A percentile compares a stretch with the other conserved stretches of the same genome.
Conservation (phyloP, 2,888 invertebrate genomes). For the Sinodicranocentrus sp. region DNA sequence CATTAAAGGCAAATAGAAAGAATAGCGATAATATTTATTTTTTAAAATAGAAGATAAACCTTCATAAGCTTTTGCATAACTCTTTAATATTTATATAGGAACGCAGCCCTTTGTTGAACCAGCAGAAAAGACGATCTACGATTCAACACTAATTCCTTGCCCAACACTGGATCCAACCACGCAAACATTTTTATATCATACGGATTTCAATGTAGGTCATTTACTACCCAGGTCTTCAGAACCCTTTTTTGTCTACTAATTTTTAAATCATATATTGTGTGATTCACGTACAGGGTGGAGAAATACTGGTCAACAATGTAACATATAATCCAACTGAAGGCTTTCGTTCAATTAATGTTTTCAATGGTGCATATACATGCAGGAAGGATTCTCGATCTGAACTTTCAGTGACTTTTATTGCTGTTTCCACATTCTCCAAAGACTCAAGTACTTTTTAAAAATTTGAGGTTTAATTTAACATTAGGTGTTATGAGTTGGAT, state of each 20-base stretch:
- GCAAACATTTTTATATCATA: not conserved
- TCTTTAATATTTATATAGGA: not conserved
- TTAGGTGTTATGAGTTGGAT: not conserved
- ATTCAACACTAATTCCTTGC: slow-evolving; percentile 37
- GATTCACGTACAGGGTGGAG: not conserved
- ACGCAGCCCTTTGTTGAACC: not conserved
- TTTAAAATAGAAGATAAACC: not conserved
- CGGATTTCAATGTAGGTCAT: not conserved
- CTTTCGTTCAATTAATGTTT: slow-evolving; percentile 1
- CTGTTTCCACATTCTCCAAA: not conserved
- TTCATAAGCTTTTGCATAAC: not conserved
- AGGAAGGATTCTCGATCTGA: not conserved
- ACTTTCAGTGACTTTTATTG: not conserved
- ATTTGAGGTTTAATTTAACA: not conserved
- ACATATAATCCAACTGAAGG: slow-evolving; percentile 31
- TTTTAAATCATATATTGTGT: not conserved
- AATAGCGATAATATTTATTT: too few species aligned
- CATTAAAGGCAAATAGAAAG: slow-evolving; percentile 10
- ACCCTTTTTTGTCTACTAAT: not conserved
- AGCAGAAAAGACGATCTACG: not conserved
- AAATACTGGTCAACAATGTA: not conserved
- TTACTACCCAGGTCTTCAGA: not conserved
- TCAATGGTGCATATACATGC: slow-evolving; percentile 16
- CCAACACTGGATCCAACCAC: slow-evolving; percentile 32
- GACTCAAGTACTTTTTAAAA: not conserved